Base-by-base conservation (phyloP, 2,113 vertebrate species). In the Rhadina sibilatrix region DNA sequence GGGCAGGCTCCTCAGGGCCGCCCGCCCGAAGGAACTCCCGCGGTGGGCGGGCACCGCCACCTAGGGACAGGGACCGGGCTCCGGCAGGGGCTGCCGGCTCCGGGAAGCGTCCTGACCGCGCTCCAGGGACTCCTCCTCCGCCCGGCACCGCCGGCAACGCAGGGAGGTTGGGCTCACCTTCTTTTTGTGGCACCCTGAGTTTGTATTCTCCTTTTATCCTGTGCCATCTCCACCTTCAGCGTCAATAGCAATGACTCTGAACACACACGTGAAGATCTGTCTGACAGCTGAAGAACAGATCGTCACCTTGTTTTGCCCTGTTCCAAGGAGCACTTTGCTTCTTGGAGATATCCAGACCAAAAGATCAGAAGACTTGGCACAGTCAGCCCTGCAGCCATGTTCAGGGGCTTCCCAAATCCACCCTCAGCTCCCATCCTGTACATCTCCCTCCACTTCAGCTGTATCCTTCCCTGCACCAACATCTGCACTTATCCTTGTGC, bases 51-150 rank as follows among this genome's bases (percentile, higher is more conserved):
- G 49, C 85, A 91, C 44, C 23, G 77, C 91, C 91, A 87, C 78
- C 85, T 91, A 95, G 81, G 68, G 95, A 89, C 72, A 3, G 87
- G 46, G 11, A 75, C 69, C 2, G 1, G 38, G 10, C 19, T 47
- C n/a, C 3, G 74, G 25, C 11, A 3, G 16, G 38, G 10, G 2
- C 8, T 2, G 30, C 2, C 11, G 21, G 40, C 56, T 24, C 42
- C 3, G 52, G 47, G 68, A 23, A 56, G 7, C 6, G 6, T 37
- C 27, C 57, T 3, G 37, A 9, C 28, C 19, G 46, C 5, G 3
- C 37, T 33, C 15, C 37, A 2, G 1, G 27, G 19, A 0, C 37
- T n/a, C 25, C 25, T 53, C 4, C 77, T n/a, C 22, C 2, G 3
- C 40, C 37, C 31, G 44, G 44, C 65, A 46, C 5, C 25, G 27